phyloP scores from a whole-genome alignment of 2,797 vertebrate species.

The Bucorvus abyssinicus region DNA sequence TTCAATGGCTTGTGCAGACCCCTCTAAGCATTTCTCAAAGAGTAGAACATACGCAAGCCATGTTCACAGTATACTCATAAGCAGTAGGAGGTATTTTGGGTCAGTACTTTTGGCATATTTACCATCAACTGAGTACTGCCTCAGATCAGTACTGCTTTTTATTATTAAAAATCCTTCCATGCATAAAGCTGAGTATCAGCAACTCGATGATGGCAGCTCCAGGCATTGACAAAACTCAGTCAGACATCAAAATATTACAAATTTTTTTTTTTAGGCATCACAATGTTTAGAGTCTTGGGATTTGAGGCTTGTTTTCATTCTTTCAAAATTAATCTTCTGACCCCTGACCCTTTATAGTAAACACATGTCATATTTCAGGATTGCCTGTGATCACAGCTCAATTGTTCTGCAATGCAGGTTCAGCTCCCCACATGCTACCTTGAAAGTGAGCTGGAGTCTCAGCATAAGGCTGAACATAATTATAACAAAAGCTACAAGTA shows the following conservation, averaged over 20 bases:
- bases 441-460: background rate
- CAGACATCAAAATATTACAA: background rate
- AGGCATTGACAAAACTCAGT: background rate
- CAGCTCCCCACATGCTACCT: background rate
- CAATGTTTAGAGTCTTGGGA: background rate
- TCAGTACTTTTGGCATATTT: background rate
- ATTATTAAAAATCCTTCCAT: background rate
- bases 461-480: background rate
- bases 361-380: background rate
- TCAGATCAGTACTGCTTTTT: background rate
- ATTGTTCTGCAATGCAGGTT: background rate
- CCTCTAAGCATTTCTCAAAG: background rate
- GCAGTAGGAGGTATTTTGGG: background rate
- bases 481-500: background rate
- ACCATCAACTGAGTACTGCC: background rate
- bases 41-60: background rate
- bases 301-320: background rate
- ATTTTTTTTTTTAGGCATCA: background rate
- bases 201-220: background rate
- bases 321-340: background rate
- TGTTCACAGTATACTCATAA: background rate
- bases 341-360: background rate
- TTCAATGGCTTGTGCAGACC: background rate
- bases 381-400: background rate
- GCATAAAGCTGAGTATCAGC: background rate